phyloP scores from a whole-genome alignment of 2,113 vertebrate genomes.

The Myrmecobius fasciatus region DNA sequence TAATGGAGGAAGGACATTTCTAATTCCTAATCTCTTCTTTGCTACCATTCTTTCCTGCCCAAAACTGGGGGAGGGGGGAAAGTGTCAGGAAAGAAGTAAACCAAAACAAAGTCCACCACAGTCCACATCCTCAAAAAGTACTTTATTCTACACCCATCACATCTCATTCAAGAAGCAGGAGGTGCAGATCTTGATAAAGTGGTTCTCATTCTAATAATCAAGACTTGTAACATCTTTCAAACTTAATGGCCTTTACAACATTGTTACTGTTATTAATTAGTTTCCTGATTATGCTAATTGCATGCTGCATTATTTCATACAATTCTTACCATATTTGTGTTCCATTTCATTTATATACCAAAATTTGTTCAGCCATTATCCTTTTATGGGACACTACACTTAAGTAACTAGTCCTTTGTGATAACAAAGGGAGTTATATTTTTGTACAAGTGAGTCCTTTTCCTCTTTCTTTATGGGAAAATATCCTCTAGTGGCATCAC shows the following conservation, averaged over 20 bases:
- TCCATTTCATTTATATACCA: neutral
- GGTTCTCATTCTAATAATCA: neutral
- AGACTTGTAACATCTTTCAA: neutral
- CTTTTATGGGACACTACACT: neutral
- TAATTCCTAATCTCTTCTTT: neutral
- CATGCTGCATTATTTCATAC: neutral
- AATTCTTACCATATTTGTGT: neutral
- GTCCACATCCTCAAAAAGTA: neutral
- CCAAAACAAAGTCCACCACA: neutral
- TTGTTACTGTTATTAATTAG: neutral
- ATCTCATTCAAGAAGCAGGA: neutral
- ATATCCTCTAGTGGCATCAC: no score
- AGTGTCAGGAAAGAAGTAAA: neutral
- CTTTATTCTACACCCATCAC: neutral
- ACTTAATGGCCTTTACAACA: neutral
- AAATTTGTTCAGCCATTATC: neutral
- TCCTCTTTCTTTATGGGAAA: no score
- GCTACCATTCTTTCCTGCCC: no score
- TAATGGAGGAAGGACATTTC: neutral
- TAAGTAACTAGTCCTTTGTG: no score
- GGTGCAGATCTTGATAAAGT: neutral
- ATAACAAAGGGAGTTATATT: no score
- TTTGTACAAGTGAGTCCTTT: no score
- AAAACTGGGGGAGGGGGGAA: neutral
- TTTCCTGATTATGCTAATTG: neutral